Conservation (phyloP, 2,797 vertebrate genomes). For the Lepus townsendii region DNA sequence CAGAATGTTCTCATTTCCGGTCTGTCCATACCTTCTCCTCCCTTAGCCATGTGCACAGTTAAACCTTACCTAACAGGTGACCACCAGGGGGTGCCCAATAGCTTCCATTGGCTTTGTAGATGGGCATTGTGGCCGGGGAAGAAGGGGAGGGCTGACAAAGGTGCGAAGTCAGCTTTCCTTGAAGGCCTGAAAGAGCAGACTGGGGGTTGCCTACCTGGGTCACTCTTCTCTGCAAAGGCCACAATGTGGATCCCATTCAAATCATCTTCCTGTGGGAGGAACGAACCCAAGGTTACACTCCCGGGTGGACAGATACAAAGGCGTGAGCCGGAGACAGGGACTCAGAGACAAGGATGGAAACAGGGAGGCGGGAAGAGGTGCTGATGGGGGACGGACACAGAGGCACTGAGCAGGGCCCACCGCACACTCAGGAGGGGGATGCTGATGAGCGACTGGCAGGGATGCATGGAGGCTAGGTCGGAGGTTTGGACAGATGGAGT, state of each 20-base stretch:
- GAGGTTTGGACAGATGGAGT: neutral
- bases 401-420: neutral
- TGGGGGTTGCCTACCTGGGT: conserved; percentile 92
- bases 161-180: neutral
- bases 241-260: conserved; percentile 98
- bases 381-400: neutral
- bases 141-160: neutral
- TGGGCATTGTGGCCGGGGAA: neutral
- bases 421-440: neutral
- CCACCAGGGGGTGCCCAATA: conserved; percentile 57
- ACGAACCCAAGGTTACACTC: conserved; percentile 11
- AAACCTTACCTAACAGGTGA: neutral
- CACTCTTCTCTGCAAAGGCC: conserved; percentile 97
- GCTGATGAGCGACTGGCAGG: neutral
- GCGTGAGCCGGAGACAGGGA: neutral
- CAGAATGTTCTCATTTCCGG: neutral
- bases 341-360: neutral
- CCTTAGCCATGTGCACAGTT: neutral
- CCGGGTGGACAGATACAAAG: neutral
- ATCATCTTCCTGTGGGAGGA: conserved; percentile 94
- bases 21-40: neutral
- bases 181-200: no score
- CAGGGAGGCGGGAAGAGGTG: no score
- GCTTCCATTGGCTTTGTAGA: neutral
- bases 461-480: neutral